phyloP scores from a whole-genome alignment of 2,888 invertebrate species.

The Drosophila ochracea region DNA sequence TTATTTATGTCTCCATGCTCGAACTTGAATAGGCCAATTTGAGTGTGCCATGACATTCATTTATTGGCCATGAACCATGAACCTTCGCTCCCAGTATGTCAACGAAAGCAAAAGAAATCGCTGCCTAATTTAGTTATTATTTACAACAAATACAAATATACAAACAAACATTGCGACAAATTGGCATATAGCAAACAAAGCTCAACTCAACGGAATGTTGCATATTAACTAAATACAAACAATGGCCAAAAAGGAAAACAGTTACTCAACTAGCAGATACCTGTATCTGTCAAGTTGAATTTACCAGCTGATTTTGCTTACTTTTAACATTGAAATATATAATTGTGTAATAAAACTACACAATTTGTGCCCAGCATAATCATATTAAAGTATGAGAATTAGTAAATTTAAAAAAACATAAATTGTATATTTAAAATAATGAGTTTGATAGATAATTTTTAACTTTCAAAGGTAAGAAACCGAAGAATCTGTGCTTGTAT shows the following conservation, averaged over 20 bases:
- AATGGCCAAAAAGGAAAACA: conserved; percentile 8
- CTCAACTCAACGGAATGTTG: conserved; percentile 41
- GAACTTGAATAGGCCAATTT: conserved; percentile 20
- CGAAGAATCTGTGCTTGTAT: neutral
- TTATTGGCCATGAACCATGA: conserved; percentile 44
- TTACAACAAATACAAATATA: conserved; percentile 61
- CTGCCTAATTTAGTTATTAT: conserved; percentile 75
- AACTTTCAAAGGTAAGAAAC: neutral
- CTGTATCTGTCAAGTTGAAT: neutral
- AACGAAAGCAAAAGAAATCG: conserved; percentile 42
- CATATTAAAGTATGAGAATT: no score
- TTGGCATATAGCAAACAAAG: conserved; percentile 70
- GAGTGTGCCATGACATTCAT: conserved; percentile 31
- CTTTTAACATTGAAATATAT: neutral
- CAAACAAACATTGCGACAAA: conserved; percentile 60
- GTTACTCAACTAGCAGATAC: conserved; percentile 30
- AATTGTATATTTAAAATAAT: no score
- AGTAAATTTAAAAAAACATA: no score
- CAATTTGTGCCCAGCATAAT: no score
- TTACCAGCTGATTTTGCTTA: neutral
- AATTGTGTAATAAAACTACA: no score
- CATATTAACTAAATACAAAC: conserved; percentile 51
- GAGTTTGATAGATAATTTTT: no score
- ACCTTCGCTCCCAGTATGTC: neutral
- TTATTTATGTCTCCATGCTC: conserved; percentile 34